Evolutionary conservation across 1,140 invertebrate genomes (phyloP).

Genomic region (Drosophila rhopaloa): DNA sequence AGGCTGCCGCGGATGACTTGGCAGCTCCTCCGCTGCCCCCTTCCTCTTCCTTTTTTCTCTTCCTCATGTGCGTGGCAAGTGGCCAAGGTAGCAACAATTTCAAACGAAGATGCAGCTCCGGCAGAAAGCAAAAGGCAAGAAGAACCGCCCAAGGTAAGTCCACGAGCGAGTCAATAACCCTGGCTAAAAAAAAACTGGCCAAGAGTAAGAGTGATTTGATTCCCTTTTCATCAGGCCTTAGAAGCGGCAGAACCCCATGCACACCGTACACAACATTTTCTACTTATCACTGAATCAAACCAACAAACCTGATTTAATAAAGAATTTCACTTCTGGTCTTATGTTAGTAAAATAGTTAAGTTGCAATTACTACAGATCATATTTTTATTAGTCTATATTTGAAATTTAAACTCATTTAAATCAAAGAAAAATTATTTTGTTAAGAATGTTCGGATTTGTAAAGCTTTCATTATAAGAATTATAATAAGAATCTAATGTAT

Average conservation of each 20-base stretch:
- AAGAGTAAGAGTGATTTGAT: conserved; percentile 83
- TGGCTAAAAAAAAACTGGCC: conserved; percentile 31
- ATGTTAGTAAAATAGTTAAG: no score
- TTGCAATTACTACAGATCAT: no score
- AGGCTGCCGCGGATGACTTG: conserved; percentile 60
- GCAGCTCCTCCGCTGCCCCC: conserved; percentile 41
- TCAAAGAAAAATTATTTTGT: no score
- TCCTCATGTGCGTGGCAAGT: conserved; percentile 45
- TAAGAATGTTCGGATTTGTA: no score
- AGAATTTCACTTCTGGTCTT: no score
- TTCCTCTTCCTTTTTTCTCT: conserved; percentile 13
- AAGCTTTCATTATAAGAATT: no score
- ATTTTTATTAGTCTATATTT: no score
- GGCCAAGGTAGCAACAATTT: conserved; percentile 61
- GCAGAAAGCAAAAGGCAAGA: conserved; percentile 69
- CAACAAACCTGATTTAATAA: no score
- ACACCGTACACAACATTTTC: conserved; percentile 7
- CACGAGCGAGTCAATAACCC: conserved; percentile 69
- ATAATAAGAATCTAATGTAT: no score
- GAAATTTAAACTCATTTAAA: no score
- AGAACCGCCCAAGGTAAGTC: conserved; percentile 40
- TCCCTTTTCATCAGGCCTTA: conserved; percentile 77
- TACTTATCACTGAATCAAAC: no score
- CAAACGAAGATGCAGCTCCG: conserved; percentile 51
- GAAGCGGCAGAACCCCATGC: conserved; percentile 29